Evolutionary conservation across 2,888 invertebrate genomes (phyloP).

Genomic region (Drosophila paucipuncta): DNA sequence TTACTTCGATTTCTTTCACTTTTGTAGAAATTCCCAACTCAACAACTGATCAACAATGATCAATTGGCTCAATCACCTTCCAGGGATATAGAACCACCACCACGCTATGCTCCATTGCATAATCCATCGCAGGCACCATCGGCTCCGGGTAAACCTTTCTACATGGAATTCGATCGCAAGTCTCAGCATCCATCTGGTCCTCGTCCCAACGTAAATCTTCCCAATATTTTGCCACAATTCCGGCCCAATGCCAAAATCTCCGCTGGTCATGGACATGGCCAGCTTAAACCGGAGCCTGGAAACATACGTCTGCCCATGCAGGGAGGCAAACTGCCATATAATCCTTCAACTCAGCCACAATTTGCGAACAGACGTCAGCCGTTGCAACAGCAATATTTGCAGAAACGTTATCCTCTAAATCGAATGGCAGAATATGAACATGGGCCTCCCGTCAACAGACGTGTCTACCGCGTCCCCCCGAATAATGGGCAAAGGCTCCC

Average conservation of each 20-base stretch:
- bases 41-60: constrained; percentile 37
- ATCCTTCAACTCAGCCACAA: constrained; percentile 75
- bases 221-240: constrained; percentile 90
- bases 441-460: constrained; percentile 80
- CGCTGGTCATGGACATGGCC: constrained; percentile 83
- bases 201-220: constrained; percentile 84
- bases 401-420: constrained; percentile 80
- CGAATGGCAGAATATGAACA: constrained; percentile 81
- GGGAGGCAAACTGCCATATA: constrained; percentile 69
- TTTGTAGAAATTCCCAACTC: constrained; percentile 55
- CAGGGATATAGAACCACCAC: constrained; percentile 83
- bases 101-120: constrained; percentile 66
- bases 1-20: not conserved
- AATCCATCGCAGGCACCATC: constrained; percentile 19
- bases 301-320: constrained; percentile 80
- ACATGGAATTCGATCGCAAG: constrained; percentile 83
- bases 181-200: constrained; percentile 63
- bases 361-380: constrained; percentile 83
- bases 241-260: constrained; percentile 88
- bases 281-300: constrained; percentile 82
- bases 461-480: constrained; percentile 82
- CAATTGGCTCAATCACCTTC: constrained; percentile 84
- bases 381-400: constrained; percentile 70
- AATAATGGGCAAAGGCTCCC: constrained; percentile 54
- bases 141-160: constrained; percentile 51